Conservation (phyloP, 2,888 invertebrate genomes). For the Agrotis segetum region DNA sequence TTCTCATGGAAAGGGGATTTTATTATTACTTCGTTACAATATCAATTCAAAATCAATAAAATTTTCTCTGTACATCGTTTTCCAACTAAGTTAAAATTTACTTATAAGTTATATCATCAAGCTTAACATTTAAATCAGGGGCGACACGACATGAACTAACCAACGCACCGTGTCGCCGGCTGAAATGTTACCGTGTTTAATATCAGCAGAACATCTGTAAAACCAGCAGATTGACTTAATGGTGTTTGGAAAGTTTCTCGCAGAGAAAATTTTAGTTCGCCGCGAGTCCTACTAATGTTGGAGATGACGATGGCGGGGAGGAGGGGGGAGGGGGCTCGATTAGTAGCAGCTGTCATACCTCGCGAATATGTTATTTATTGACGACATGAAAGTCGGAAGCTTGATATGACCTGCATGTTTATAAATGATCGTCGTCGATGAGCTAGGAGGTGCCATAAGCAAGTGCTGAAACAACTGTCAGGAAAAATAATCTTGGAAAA, state of each 20-base stretch:
- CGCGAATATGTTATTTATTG: conserved; percentile 85
- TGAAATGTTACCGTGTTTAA: conserved; percentile 67
- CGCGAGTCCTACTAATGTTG: conserved; percentile 79
- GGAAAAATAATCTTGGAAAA: background rate
- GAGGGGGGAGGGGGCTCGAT: conserved; percentile 74
- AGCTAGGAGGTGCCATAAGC: background rate
- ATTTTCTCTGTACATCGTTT: background rate
- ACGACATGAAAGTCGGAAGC: conserved; percentile 71
- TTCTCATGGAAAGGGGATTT: too few relatives aligned
- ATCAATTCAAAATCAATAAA: too few relatives aligned
- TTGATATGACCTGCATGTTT: conserved; percentile 48
- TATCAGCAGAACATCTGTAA: conserved; percentile 87
- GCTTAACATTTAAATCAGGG: conserved; percentile 9
- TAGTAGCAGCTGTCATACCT: conserved; percentile 88
- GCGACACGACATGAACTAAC: conserved; percentile 17
- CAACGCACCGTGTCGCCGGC: background rate
- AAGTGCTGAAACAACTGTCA: background rate
- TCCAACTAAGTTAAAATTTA: background rate
- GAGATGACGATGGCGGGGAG: conserved; percentile 62
- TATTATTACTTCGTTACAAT: too few relatives aligned
- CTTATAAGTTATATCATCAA: background rate
- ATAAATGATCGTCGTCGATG: background rate
- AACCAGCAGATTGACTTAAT: conserved; percentile 89
- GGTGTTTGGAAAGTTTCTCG: conserved; percentile 87
- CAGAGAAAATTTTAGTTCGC: conserved; percentile 86